Conservation (phyloP, 2,888 invertebrate species). For the Hypselothyrea guttata region DNA sequence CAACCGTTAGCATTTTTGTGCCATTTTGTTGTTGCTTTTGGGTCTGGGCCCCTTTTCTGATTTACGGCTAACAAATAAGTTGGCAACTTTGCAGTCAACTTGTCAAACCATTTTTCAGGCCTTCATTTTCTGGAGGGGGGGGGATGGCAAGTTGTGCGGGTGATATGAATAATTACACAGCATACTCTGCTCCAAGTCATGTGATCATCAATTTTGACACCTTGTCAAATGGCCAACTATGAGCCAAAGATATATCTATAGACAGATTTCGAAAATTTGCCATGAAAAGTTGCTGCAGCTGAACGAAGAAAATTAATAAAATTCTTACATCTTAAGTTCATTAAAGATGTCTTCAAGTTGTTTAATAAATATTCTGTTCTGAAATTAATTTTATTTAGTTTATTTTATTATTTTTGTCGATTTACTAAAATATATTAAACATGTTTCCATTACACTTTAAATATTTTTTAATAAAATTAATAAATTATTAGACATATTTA, state of each 20-base stretch:
- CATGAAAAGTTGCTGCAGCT: background rate
- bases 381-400: too few species aligned
- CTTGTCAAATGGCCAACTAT: conserved; percentile 34
- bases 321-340: too few species aligned
- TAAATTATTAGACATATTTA: too few species aligned
- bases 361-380: too few species aligned
- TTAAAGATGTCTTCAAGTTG: too few species aligned
- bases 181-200: conserved; percentile 46
- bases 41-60: conserved; percentile 41
- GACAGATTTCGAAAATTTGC: conserved; percentile 2
- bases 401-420: too few species aligned
- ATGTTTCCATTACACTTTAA: too few species aligned
- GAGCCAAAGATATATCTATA: background rate
- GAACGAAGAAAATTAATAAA: too few species aligned
- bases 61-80: conserved; percentile 72
- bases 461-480: too few species aligned
- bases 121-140: background rate
- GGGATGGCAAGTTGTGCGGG: conserved; percentile 10
- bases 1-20: conserved; percentile 32
- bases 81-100: conserved; percentile 57
- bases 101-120: conserved; percentile 39
- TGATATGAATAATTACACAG: conserved; percentile 62
- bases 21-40: conserved; percentile 32
- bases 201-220: conserved; percentile 76
- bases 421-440: too few species aligned